phyloP scores from a whole-genome alignment of 2,888 invertebrate genomes.

The Macaria liturata region DNA sequence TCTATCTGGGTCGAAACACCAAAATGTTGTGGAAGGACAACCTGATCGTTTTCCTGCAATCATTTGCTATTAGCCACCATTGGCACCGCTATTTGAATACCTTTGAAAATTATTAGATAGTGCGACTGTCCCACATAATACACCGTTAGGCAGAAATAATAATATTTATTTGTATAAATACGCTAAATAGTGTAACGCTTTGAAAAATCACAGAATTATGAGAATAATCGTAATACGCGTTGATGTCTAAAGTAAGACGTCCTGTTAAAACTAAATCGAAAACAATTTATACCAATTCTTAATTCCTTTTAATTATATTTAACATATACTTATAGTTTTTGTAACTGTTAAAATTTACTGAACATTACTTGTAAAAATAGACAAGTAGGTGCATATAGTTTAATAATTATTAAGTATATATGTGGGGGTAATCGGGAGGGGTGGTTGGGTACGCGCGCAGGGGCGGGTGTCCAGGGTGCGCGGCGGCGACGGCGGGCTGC shows the following conservation, averaged over 20 bases:
- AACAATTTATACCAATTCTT: too few species aligned
- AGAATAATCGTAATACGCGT: constrained; percentile 20
- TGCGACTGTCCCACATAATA: constrained; percentile 3
- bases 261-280: too few species aligned
- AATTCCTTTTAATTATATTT: too few species aligned
- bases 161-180: background rate
- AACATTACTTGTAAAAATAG: too few species aligned
- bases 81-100: constrained; percentile 10
- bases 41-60: constrained; percentile 12
- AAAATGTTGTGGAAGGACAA: constrained; percentile 12
- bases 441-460: background rate
- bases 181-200: background rate
- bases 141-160: constrained; percentile 3
- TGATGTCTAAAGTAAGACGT: constrained; percentile 26
- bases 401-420: too few species aligned
- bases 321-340: too few species aligned
- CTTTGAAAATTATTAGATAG: constrained; percentile 5
- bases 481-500: constrained; percentile 54
- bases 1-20: constrained; percentile 15
- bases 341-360: too few species aligned
- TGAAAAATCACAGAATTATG: background rate
- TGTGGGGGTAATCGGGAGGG: background rate
- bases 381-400: too few species aligned
- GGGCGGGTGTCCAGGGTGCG: constrained; percentile 21
- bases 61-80: constrained; percentile 11